Percentiles rank a stretch among this genome's conserved stretches.
Evolutionary conservation across 2,888 invertebrate species (phyloP).

Genomic region (Drosophila villosipedis): DNA sequence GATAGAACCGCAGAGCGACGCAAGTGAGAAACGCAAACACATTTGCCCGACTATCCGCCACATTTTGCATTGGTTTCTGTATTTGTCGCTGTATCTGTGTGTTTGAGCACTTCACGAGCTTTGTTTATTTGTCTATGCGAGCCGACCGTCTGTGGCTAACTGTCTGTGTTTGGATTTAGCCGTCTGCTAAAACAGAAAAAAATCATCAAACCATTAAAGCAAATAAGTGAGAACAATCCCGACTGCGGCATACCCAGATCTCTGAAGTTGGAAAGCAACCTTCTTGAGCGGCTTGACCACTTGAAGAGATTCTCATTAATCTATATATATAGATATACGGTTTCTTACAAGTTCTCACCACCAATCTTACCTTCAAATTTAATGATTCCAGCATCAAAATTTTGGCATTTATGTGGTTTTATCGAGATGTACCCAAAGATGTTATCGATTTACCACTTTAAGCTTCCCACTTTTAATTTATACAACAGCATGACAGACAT

Average conservation of each 20-base stretch:
- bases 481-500: not conserved
- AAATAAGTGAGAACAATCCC: constrained; percentile 23
- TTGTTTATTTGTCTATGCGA: constrained; percentile 78
- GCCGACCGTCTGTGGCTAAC: constrained; percentile 70
- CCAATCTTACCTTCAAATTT: not conserved
- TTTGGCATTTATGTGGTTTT: not conserved
- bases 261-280: not conserved
- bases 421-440: not conserved
- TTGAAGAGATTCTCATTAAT: not conserved
- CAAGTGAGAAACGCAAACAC: constrained; percentile 79
- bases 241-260: not conserved
- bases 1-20: constrained; percentile 53
- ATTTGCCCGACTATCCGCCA: constrained; percentile 65
- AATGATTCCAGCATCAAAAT: not conserved
- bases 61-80: constrained; percentile 47
- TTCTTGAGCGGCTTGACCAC: not conserved
- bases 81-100: constrained; percentile 16
- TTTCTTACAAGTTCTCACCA: not conserved
- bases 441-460: not conserved
- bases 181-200: constrained; percentile 60
- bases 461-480: not conserved
- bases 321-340: not conserved
- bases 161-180: constrained; percentile 76
- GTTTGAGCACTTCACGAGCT: constrained; percentile 74
- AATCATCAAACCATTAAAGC: constrained; percentile 31